Conservation (phyloP, 1,140 invertebrate species). For the Drosophila nigrodunni region DNA sequence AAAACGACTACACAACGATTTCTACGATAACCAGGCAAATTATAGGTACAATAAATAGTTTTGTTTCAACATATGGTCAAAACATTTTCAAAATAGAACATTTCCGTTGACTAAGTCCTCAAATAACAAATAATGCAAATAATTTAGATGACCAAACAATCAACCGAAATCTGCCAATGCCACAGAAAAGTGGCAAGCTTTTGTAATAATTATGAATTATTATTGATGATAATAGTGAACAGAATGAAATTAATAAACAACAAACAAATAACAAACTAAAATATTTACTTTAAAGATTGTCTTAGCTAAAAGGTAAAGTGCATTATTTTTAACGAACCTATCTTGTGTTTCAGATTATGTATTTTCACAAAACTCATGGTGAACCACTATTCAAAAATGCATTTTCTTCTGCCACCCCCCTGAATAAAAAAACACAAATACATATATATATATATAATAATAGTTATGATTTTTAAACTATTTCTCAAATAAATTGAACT, state of each 20-base stretch:
- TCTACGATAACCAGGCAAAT: slow-evolving; percentile 21
- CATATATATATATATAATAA: neutral
- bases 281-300: neutral
- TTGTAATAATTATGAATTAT: slow-evolving; percentile 16
- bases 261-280: slow-evolving; percentile 1
- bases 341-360: slow-evolving; percentile 15
- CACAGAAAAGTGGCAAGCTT: slow-evolving; percentile 42
- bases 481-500: slow-evolving; percentile 50
- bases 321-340: slow-evolving; percentile 4
- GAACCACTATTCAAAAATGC: slow-evolving; percentile 19
- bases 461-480: slow-evolving; percentile 47
- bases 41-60: slow-evolving; percentile 30
- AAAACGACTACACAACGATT: slow-evolving; percentile 65
- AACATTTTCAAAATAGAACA: no score
- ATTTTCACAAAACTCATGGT: slow-evolving; percentile 1
- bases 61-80: slow-evolving; percentile 3
- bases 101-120: slow-evolving; percentile 43
- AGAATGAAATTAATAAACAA: neutral
- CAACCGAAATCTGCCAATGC: slow-evolving; percentile 57
- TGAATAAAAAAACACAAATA: slow-evolving; percentile 8
- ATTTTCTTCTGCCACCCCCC: slow-evolving; percentile 28
- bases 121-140: slow-evolving; percentile 18
- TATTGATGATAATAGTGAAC: neutral
- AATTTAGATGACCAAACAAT: slow-evolving; percentile 56
- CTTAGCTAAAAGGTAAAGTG: slow-evolving; percentile 16